Conservation (phyloP, 37 sponge, comb jelly and placozoan species). For the Axinella damicornis region DNA sequence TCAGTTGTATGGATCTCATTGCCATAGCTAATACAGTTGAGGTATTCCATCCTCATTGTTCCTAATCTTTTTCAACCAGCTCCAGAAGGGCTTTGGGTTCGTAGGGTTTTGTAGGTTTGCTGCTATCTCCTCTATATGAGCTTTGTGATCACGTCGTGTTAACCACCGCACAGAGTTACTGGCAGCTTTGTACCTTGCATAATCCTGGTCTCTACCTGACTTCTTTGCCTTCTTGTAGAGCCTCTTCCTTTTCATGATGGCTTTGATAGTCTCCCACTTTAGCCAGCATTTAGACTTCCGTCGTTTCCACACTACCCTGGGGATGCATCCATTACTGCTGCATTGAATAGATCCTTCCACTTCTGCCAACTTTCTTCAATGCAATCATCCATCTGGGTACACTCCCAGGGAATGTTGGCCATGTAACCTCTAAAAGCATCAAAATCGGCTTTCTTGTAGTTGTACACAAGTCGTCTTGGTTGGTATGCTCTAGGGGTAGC, state of each 20-base stretch:
- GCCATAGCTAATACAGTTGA: no score
- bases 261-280: not conserved
- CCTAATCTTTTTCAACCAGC: constrained; percentile 26
- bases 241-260: constrained; percentile 11
- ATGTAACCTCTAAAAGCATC: no score
- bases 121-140: constrained; percentile 8
- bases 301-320: no score
- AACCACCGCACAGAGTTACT: not conserved
- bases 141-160: no score
- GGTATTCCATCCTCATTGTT: no score
- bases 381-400: not conserved
- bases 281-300: no score
- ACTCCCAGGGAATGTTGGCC: no score
- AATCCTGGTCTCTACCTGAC: constrained; percentile 11
- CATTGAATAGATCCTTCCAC: constrained; percentile 24
- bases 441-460: no score
- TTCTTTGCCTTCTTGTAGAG: constrained; percentile 15
- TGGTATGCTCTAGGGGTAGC: not conserved
- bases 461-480: not conserved
- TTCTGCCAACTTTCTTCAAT: constrained; percentile 22
- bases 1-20: no score
- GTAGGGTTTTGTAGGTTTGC: constrained; percentile 1
- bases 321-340: no score
- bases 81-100: constrained; percentile 23
- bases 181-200: constrained; percentile 3